Base-by-base conservation (phyloP, 37 sponge, comb jelly and placozoan genomes). In the Chondrilla cf. caribensis region DNA sequence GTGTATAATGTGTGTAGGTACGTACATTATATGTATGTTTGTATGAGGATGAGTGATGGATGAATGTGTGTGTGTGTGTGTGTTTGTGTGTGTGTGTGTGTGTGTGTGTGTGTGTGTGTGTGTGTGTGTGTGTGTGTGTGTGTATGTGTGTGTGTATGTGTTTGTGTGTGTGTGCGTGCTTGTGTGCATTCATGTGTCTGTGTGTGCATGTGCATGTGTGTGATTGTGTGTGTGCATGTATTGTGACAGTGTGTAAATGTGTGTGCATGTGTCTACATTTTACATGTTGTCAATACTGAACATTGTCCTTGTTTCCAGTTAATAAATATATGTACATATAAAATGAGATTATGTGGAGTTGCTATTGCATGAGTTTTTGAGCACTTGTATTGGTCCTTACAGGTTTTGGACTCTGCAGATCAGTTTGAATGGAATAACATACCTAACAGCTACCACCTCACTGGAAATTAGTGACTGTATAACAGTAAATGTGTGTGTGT, bases 171-270 rank as follows among this genome's bases (percentile, higher is more conserved):
- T n/a, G n/a, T n/a, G n/a, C n/a, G n/a, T n/a, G n/a, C n/a, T n/a
- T n/a, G n/a, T n/a, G n/a, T n/a, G n/a, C n/a, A n/a, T n/a, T n/a
- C n/a, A n/a, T n/a, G n/a, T n/a, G 29, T 72, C 14, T 72, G 43
- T 38, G 40, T 24, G 38, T 24, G 75, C 5, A 38, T 72, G 38
- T 72, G 33, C 38, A 28, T 38, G 43, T 72, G 38, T 32, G 29
- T 32, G 38, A 29, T 32, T 72, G 75, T 72, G 75, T 72, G 75
- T 72, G 75, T 72, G 38, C 21, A 17, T 24, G 38, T 72, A 38
- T 72, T 22, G n/a, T 22, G 40, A 14, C 22, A 31, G 32, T 66
- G 9, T 15, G 33, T 11, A n/a, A 14, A 66, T 31, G 75, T 7
- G 6, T 72, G 43, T 35, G 29, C 40, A 21, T 72, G 75, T 41